A percentile compares a stretch with the other conserved stretches of the same genome.
Conservation (phyloP, 2,888 invertebrate genomes). For the Lottia scabra region DNA sequence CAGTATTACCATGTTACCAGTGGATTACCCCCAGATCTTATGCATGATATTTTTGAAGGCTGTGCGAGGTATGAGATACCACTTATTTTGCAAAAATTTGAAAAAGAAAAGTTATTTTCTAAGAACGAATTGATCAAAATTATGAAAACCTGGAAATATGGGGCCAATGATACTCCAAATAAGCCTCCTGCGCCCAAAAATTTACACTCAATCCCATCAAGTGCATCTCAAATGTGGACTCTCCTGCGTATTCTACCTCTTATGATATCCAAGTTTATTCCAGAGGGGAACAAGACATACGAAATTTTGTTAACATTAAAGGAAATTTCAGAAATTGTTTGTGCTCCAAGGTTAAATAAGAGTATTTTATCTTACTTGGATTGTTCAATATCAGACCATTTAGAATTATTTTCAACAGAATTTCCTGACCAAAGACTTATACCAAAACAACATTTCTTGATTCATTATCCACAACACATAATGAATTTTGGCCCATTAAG, state of each 20-base stretch:
- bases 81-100: conserved; percentile 5
- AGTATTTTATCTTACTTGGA: conserved; percentile 9
- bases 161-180: conserved; percentile 7
- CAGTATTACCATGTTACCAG: conserved; percentile 5
- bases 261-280: conserved; percentile 12
- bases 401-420: not conserved
- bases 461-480: conserved; percentile 31
- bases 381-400: conserved; percentile 13
- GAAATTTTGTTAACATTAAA: conserved; percentile 15
- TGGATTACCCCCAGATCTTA: conserved; percentile 15
- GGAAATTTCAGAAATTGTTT: conserved; percentile 19
- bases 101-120: conserved; percentile 8
- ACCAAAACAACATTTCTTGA: conserved; percentile 32
- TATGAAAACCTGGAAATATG: conserved; percentile 16
- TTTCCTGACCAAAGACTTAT: conserved; percentile 17
- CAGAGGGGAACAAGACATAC: conserved; percentile 3
- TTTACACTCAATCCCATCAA: not conserved
- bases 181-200: not conserved
- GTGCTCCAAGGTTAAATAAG: conserved; percentile 11
- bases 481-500: conserved; percentile 25
- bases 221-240: conserved; percentile 19
- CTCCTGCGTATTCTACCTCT: conserved; percentile 17
- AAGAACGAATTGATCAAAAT: conserved; percentile 6
- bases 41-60: conserved; percentile 24
- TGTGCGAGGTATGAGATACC: conserved; percentile 8